phyloP scores from a whole-genome alignment of 2,888 invertebrate species.

The Lysandra coridon region DNA sequence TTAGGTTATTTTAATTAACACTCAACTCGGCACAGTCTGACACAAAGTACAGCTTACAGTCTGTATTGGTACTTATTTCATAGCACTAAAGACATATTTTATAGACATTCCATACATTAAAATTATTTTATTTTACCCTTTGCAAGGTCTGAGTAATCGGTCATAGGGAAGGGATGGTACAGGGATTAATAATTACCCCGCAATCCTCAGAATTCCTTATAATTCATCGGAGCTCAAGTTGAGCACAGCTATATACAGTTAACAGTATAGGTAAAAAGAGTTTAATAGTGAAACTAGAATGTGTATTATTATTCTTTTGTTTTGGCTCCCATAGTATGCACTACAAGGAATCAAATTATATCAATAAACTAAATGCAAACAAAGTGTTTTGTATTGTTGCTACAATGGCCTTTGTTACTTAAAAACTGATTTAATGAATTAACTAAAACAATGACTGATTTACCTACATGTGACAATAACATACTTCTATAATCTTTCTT shows the following conservation, averaged over 20 bases:
- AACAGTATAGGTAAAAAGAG: too few species aligned
- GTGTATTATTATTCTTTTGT: neutral
- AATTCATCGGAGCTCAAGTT: neutral
- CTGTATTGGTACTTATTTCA: neutral
- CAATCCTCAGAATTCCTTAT: neutral
- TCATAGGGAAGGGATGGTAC: too few species aligned
- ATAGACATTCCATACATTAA: neutral
- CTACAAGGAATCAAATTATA: neutral
- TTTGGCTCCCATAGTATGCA: neutral
- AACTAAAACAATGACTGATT: neutral
- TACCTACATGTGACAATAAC: neutral
- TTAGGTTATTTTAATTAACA: too few species aligned
- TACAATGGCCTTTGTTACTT: slow-evolving; percentile 3
- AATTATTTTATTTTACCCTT: too few species aligned
- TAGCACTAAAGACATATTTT: neutral
- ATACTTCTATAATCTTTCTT: neutral
- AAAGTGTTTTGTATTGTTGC: neutral
- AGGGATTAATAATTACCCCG: neutral
- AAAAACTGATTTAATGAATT: neutral
- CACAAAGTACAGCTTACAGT: too few species aligned
- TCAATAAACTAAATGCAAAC: neutral
- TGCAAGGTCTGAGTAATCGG: too few species aligned
- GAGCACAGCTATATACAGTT: neutral
- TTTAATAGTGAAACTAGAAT: too few species aligned
- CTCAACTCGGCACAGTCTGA: too few species aligned